Evolutionary conservation across 2,888 invertebrate species (phyloP).

Genomic region (Sminthurides aquaticus): DNA sequence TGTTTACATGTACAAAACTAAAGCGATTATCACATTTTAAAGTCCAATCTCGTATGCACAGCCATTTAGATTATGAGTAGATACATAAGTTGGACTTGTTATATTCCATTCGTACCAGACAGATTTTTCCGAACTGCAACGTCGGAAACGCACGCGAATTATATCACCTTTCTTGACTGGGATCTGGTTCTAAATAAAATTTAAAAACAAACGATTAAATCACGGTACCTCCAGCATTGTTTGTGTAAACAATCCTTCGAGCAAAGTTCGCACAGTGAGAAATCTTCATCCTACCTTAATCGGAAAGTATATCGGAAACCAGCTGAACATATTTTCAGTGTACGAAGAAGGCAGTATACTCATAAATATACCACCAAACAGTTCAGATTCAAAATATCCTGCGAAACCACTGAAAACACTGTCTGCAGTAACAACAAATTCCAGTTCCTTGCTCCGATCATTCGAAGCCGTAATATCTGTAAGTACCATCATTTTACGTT

Average conservation of each 20-base stretch:
- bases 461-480: conserved; percentile 18
- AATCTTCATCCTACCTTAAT: conserved; percentile 57
- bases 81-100: conserved; percentile 54
- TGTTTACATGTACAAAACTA: neutral
- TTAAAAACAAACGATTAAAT: conserved; percentile 42
- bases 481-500: no score
- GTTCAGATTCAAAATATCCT: conserved; percentile 84
- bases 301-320: conserved; percentile 96
- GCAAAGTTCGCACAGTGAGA: neutral
- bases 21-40: conserved; percentile 13
- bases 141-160: conserved; percentile 79
- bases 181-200: conserved; percentile 67
- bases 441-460: conserved; percentile 57
- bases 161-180: conserved; percentile 62
- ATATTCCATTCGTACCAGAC: conserved; percentile 97
- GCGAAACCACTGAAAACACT: conserved; percentile 87
- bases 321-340: conserved; percentile 88
- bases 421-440: conserved; percentile 65
- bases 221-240: no score
- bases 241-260: conserved; percentile 1
- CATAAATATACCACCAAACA: conserved; percentile 75
- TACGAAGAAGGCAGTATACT: conserved; percentile 86
- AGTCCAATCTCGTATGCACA: conserved; percentile 50
- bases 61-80: conserved; percentile 66
- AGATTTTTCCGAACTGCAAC: conserved; percentile 65